A percentile compares a stretch with the other conserved stretches of the same genome.
These are phyloP conservation scores for Silurus aristotelis DNA, from an alignment of 2,797 vertebrate genomes.

Conservation along the genomic window DNA sequence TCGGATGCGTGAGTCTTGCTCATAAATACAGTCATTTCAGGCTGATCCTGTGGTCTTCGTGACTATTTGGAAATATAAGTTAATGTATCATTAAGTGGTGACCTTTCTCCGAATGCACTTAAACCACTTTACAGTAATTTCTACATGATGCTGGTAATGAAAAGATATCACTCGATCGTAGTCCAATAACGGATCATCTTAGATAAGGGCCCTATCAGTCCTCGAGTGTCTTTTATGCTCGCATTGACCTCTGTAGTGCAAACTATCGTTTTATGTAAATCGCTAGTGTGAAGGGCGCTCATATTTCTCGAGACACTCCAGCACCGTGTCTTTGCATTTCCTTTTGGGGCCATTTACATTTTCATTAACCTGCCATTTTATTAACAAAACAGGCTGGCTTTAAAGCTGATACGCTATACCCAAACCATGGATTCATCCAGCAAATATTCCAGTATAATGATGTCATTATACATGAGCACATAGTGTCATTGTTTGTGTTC, in stretches of 20 bases:
- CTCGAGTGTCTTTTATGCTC: slow-evolving; percentile 12
- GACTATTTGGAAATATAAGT: slow-evolving; percentile 6
- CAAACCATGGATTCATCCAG: background rate
- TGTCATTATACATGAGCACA: background rate
- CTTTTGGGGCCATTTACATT: background rate
- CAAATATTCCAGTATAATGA: background rate
- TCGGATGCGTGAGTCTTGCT: background rate
- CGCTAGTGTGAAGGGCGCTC: background rate
- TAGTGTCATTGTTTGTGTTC: too few relatives aligned
- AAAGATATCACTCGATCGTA: background rate
- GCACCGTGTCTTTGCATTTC: background rate
- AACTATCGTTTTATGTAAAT: background rate
- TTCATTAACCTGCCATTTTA: slow-evolving; percentile 7
- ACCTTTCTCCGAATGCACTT: background rate
- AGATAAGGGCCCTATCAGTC: background rate
- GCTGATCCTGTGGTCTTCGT: background rate
- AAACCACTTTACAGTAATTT: slow-evolving; percentile 1
- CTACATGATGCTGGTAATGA: slow-evolving; percentile 7
- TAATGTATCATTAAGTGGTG: background rate
- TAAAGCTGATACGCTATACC: background rate
- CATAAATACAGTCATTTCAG: background rate
- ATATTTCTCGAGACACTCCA: background rate
- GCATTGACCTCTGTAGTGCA: slow-evolving; percentile 1
- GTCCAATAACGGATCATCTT: slow-evolving; percentile 15
- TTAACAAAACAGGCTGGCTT: background rate